Percentiles rank a stretch among this genome's conserved stretches.
Evolutionary conservation across 1,140 invertebrate species (phyloP).

Genomic region (Eueides isabella): DNA sequence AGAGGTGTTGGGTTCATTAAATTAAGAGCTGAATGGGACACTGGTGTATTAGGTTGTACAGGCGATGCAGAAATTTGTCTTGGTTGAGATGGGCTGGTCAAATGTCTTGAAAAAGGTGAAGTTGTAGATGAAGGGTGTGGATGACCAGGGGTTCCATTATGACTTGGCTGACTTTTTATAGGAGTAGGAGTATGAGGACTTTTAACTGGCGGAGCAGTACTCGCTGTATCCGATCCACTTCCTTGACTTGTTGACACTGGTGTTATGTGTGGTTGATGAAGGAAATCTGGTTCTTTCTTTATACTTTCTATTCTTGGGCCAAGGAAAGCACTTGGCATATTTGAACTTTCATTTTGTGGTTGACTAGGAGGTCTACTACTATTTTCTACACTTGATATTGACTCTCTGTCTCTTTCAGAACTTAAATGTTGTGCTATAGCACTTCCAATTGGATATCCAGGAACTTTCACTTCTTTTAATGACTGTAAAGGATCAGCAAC

Average conservation of each 20-base stretch:
- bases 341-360: slow-evolving; percentile 70
- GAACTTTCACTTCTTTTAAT: slow-evolving; percentile 91
- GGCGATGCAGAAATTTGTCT: slow-evolving; percentile 80
- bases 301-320: slow-evolving; percentile 87
- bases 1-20: slow-evolving; percentile 84
- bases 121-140: slow-evolving; percentile 78
- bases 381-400: slow-evolving; percentile 74
- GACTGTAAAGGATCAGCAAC: slow-evolving; percentile 88
- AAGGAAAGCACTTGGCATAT: slow-evolving; percentile 74
- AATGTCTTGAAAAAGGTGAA: slow-evolving; percentile 77
- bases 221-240: slow-evolving; percentile 65
- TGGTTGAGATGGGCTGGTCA: slow-evolving; percentile 76
- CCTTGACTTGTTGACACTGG: slow-evolving; percentile 71
- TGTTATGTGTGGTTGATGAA: slow-evolving; percentile 71
- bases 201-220: slow-evolving; percentile 69
- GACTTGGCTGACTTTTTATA: slow-evolving; percentile 79
- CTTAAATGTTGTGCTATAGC: slow-evolving; percentile 76
- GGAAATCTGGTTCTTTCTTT: slow-evolving; percentile 88
- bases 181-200: slow-evolving; percentile 80
- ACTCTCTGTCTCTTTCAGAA: slow-evolving; percentile 75
- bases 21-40: slow-evolving; percentile 83
- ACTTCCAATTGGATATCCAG: slow-evolving; percentile 85
- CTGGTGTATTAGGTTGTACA: slow-evolving; percentile 75
- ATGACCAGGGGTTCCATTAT: slow-evolving; percentile 67
- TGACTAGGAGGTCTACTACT: slow-evolving; percentile 75